phyloP scores from a whole-genome alignment of 1,140 invertebrate species.

The Acromyrmex charruanus region DNA sequence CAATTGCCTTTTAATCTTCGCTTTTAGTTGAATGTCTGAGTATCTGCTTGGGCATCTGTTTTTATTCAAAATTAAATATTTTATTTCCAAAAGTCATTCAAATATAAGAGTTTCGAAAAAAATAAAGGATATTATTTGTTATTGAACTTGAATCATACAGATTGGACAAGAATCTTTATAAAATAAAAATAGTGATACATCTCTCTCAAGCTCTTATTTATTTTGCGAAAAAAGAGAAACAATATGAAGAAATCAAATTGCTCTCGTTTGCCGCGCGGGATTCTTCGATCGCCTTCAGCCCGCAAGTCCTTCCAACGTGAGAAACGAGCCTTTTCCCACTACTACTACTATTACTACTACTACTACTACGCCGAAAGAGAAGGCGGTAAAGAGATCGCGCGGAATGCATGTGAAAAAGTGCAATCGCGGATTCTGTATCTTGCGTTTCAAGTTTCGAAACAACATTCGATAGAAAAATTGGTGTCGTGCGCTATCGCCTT shows the following conservation, averaged over 20 bases:
- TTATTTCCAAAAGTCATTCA: background rate
- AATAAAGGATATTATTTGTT: background rate
- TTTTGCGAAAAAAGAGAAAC: constrained; percentile 23
- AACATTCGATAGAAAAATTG: constrained; percentile 65
- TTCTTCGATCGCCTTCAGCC: constrained; percentile 35
- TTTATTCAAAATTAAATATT: constrained; percentile 39
- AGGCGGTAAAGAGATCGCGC: constrained; percentile 52
- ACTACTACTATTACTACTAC: constrained; percentile 34
- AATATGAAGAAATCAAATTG: background rate
- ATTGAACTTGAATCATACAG: background rate
- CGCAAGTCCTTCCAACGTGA: constrained; percentile 40
- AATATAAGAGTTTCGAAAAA: background rate
- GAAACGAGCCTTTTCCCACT: constrained; percentile 65
- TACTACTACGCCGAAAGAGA: constrained; percentile 27
- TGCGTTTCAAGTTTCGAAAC: constrained; percentile 57
- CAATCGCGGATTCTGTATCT: constrained; percentile 20
- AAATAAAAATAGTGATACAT: background rate
- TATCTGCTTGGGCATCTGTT: constrained; percentile 11
- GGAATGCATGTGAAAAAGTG: constrained; percentile 67
- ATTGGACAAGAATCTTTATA: background rate
- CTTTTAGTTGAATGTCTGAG: constrained; percentile 39
- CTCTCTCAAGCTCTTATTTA: background rate
- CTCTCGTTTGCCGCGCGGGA: background rate
- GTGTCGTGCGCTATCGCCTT: constrained; percentile 36
- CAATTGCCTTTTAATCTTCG: constrained; percentile 44